Conservation (phyloP, 2,888 invertebrate species). For the Dicyrtoma fusca region DNA sequence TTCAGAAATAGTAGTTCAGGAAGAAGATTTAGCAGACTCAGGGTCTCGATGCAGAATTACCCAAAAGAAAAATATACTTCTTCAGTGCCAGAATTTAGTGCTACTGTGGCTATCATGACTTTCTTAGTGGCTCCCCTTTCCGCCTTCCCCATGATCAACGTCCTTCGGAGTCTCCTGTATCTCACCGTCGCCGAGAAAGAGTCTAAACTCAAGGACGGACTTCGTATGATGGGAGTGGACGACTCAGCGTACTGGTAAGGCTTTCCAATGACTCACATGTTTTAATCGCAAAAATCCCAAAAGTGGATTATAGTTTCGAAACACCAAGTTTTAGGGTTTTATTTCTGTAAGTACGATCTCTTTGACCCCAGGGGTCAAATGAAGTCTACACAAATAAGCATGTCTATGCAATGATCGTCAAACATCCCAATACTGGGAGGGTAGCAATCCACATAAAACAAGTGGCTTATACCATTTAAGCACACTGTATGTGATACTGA, state of each 20-base stretch:
- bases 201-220: conserved; percentile 81
- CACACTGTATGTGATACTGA: too few relatives aligned
- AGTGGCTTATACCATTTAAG: too few relatives aligned
- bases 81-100: conserved; percentile 60
- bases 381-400: too few relatives aligned
- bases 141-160: conserved; percentile 80
- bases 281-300: too few relatives aligned
- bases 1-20: background rate
- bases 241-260: conserved; percentile 68
- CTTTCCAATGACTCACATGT: too few relatives aligned
- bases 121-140: conserved; percentile 79
- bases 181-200: conserved; percentile 84
- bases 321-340: too few relatives aligned
- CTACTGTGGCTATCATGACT: conserved; percentile 72
- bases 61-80: conserved; percentile 72
- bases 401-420: too few relatives aligned
- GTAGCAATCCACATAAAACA: too few relatives aligned
- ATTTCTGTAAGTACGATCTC: too few relatives aligned
- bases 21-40: background rate
- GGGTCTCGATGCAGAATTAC: conserved; percentile 66
- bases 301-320: too few relatives aligned
- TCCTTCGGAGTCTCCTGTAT: conserved; percentile 79
- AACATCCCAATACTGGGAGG: too few relatives aligned
- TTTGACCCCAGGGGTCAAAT: too few relatives aligned
- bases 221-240: conserved; percentile 79